Percentiles rank a stretch among this genome's conserved stretches.
Conservation (phyloP, 2,888 invertebrate species). For the Mayetiola destructor region DNA sequence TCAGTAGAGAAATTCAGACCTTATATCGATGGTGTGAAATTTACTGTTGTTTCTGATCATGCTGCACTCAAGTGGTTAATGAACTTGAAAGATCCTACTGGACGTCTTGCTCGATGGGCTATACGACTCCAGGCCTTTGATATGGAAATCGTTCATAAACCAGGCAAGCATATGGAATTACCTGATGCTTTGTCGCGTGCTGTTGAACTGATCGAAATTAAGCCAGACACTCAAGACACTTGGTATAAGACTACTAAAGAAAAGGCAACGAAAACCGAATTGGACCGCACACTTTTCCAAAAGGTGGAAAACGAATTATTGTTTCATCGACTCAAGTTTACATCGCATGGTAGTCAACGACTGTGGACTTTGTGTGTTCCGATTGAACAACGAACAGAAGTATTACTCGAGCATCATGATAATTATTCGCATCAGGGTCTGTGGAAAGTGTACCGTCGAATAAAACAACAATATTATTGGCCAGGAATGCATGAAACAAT, state of each 20-base stretch:
- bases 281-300: neutral
- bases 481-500: neutral
- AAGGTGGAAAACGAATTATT: neutral
- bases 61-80: conserved; percentile 1
- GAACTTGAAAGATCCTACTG: conserved; percentile 19
- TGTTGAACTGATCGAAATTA: neutral
- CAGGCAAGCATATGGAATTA: conserved; percentile 18
- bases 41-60: conserved; percentile 14
- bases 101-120: conserved; percentile 16
- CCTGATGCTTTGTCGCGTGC: conserved; percentile 20
- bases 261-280: neutral
- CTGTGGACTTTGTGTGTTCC: neutral
- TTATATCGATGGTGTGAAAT: conserved; percentile 1
- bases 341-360: neutral
- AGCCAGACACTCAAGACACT: neutral
- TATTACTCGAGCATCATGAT: neutral
- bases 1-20: conserved; percentile 3
- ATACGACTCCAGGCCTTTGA: conserved; percentile 10
- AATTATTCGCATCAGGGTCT: neutral
- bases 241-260: neutral
- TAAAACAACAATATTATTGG: conserved; percentile 2
- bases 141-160: neutral
- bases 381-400: neutral
- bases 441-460: neutral
- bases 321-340: neutral